Base-by-base conservation (phyloP, 2,797 vertebrate species). In the Anguilla marmorata region DNA sequence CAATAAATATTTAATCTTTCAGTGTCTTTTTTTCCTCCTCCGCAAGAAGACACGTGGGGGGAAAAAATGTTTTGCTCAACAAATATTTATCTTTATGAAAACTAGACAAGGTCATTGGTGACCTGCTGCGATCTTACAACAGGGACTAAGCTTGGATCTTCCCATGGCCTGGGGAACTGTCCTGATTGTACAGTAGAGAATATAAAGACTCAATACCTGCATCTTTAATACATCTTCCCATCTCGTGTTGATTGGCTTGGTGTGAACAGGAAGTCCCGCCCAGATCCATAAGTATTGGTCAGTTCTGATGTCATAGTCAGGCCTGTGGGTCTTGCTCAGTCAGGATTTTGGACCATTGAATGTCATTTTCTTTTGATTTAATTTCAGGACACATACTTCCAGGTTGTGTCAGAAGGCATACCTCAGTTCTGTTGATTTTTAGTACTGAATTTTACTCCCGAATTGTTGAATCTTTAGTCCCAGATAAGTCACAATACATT, bases 1-100 rank as follows among this genome's bases (percentile, higher is more conserved):
- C 92, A 93, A 95, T 96, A 92, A 93, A 96, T 96, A 94, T 95
- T 96, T 95, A 92, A 96, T 93, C 92, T 88, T 11, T 5, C 92
- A 93, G 94, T 95, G 91, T 94, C 94, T 94, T 94, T 93, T 94
- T 93, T 88, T 50, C 37, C 37, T 63, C n/a, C 21, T 19, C 16
- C 58, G 5, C 24, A 33, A 85, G 54, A 33, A 63, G 84, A 11
- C 7, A 21, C 27, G n/a, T 66, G 63, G 9, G 19, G 37, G 37
- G 2, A 37, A 37, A 37, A 37, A 37, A 37, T 37, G 37, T 37
- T 37, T 37, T 37, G 37, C 60, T n/a, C 21, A n/a, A n/a, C 21
- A 2, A n/a, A n/a, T 66, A 24, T 66, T n/a, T 24, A 66, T 66
- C n/a, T 66, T 66, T 5, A 66, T 66, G 21, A 5, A 66, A 66